phyloP scores from a whole-genome alignment of 2,797 vertebrate genomes.

The Muraenolepis orangiensis region DNA sequence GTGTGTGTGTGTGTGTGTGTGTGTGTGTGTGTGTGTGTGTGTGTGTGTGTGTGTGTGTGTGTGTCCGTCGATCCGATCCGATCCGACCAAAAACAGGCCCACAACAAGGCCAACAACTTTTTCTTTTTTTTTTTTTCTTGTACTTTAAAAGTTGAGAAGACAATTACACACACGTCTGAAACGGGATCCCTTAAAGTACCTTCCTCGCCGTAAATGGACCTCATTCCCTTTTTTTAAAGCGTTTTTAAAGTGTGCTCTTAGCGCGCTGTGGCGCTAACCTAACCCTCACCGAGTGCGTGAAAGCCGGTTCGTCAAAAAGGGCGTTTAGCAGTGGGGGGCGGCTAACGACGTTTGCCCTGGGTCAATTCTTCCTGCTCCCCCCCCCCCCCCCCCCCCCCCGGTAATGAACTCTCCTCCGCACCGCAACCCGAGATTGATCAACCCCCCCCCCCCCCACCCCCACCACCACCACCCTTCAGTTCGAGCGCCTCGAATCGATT shows the following conservation, averaged over 20 bases:
- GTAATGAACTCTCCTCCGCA: slow-evolving; percentile 67
- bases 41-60: too few relatives aligned
- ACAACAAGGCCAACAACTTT: too few relatives aligned
- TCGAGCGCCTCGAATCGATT: too few relatives aligned
- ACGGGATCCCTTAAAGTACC: not conserved
- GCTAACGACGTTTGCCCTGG: slow-evolving; percentile 61
- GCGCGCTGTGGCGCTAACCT: not conserved
- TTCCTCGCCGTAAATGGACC: not conserved
- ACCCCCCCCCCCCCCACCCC: slow-evolving; percentile 37
- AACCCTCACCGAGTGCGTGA: slow-evolving; percentile 22
- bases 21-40: too few relatives aligned
- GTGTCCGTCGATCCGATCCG: too few relatives aligned
- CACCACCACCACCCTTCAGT: slow-evolving; percentile 60
- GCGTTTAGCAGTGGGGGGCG: slow-evolving; percentile 54
- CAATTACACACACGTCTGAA: not conserved
- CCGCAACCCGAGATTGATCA: slow-evolving; percentile 60
- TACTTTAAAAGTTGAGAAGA: not conserved
- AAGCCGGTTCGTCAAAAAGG: slow-evolving; percentile 43
- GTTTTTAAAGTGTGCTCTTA: not conserved
- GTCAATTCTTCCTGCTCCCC: too few relatives aligned
- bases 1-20: too few relatives aligned
- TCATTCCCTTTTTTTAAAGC: not conserved
- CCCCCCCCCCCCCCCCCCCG: too few relatives aligned
- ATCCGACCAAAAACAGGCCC: not conserved
- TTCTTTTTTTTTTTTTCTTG: not conserved